Evolutionary conservation across 2,797 vertebrate genomes (phyloP).

Genomic region (Petrocephalus sullivani): DNA sequence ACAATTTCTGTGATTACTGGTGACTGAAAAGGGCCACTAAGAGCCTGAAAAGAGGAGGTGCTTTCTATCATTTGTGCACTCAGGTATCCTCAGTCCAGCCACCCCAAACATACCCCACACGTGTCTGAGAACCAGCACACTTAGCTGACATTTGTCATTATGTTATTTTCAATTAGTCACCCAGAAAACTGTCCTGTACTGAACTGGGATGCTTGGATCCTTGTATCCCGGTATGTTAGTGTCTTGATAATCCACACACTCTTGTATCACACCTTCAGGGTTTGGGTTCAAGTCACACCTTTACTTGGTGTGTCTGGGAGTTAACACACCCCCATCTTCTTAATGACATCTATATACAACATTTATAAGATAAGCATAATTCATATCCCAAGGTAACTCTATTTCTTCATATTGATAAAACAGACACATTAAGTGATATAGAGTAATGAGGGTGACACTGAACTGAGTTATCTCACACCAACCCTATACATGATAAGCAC

Average conservation of each 20-base stretch:
- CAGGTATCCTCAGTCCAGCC: background rate
- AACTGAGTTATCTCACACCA: background rate
- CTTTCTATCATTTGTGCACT: no score
- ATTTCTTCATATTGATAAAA: background rate
- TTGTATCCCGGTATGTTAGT: background rate
- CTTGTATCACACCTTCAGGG: background rate
- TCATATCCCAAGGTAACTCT: background rate
- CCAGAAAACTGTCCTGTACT: background rate
- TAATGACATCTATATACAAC: background rate
- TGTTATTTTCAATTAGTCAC: background rate
- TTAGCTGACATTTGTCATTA: no score
- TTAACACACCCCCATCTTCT: background rate
- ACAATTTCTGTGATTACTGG: background rate
- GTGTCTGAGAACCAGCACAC: background rate
- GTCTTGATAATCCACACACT: background rate
- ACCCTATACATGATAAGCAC: background rate
- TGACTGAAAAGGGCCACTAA: background rate
- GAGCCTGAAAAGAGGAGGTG: background rate
- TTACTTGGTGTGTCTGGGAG: background rate
- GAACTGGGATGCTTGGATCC: background rate
- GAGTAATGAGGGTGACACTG: background rate
- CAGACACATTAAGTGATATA: background rate
- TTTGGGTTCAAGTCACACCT: background rate
- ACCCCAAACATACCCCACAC: no score
- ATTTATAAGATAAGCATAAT: background rate